Percentiles rank a stretch among this genome's conserved stretches.
These are phyloP conservation scores for Grallaria varia DNA, from an alignment of 2,113 vertebrate species.

Conservation along the genomic window DNA sequence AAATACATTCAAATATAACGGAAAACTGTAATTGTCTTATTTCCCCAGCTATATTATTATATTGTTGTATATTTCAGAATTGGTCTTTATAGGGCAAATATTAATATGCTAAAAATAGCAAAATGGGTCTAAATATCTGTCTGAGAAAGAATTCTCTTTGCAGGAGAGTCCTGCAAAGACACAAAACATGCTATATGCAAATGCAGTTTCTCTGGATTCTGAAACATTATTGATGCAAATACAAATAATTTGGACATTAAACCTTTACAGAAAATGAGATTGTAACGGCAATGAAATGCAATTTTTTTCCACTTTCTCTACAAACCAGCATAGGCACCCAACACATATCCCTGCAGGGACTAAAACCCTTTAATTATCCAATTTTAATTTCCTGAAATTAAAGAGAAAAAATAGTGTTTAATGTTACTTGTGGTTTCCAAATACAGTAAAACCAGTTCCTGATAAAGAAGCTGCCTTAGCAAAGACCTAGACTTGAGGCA, in stretches of 20 bases:
- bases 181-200: not conserved
- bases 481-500: not conserved
- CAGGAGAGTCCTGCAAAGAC: not conserved
- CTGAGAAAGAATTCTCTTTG: not conserved
- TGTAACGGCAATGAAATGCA: not conserved
- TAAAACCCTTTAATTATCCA: not conserved
- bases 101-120: not conserved
- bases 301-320: not conserved
- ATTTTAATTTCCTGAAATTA: not conserved
- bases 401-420: not conserved
- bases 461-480: not conserved
- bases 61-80: not conserved
- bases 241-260: not conserved
- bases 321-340: not conserved
- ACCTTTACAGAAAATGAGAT: not conserved
- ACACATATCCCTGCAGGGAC: not conserved
- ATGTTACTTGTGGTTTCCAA: not conserved
- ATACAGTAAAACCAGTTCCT: not conserved
- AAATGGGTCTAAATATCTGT: not conserved
- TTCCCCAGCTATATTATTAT: not conserved
- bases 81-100: not conserved
- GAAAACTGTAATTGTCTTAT: not conserved
- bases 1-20: not conserved
- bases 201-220: not conserved
- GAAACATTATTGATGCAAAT: not conserved